Percentiles rank a stretch among this genome's conserved stretches.
These are phyloP conservation scores for Scleropages formosus DNA, from an alignment of 2,797 vertebrate species.

Conservation along the genomic window DNA sequence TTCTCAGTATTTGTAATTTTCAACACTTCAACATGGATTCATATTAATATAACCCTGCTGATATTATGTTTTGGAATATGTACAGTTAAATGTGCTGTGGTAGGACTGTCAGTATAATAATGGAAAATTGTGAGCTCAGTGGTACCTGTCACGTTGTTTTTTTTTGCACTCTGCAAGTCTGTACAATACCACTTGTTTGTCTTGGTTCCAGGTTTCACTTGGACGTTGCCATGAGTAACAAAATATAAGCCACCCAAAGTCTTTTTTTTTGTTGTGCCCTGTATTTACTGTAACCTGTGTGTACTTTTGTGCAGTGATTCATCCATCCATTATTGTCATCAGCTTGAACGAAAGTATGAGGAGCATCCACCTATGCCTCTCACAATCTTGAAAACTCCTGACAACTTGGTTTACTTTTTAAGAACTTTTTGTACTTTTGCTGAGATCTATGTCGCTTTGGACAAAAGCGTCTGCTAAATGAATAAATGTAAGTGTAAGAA, in stretches of 20 bases:
- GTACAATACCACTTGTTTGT: constrained; percentile 37
- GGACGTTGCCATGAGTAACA: constrained; percentile 54
- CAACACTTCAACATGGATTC: no score
- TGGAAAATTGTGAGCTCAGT: not conserved
- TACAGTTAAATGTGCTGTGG: not conserved
- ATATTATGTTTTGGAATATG: not conserved
- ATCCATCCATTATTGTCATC: not conserved
- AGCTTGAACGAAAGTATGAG: not conserved
- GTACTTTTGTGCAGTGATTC: constrained; percentile 8
- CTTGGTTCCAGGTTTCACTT: constrained; percentile 46
- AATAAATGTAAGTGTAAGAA: no score
- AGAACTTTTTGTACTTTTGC: no score
- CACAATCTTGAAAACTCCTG: not conserved
- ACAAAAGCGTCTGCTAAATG: no score
- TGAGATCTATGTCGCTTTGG: no score
- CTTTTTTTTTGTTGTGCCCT: not conserved
- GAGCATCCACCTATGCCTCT: not conserved
- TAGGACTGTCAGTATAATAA: not conserved
- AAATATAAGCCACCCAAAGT: constrained; percentile 27
- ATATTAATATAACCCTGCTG: no score
- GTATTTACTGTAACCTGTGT: no score
- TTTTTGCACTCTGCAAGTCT: not conserved
- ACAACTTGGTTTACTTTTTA: no score
- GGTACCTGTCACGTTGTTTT: not conserved
- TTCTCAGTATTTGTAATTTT: no score